Percentiles rank a stretch among this genome's conserved stretches.
Evolutionary conservation across 2,797 vertebrate species (phyloP).

Genomic region (Danio aesculapii): DNA sequence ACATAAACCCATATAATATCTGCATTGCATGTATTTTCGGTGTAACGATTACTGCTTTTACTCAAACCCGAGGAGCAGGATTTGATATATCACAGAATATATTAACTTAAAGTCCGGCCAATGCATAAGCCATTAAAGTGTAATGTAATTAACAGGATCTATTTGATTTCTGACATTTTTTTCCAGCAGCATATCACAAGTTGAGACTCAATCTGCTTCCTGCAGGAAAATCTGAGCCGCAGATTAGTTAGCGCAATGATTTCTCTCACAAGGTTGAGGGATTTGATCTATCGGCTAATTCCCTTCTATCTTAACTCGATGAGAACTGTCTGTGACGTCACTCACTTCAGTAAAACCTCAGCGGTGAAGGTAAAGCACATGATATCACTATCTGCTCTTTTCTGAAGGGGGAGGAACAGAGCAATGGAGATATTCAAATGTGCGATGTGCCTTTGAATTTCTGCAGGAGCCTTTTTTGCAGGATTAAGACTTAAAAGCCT

Average conservation of each 20-base stretch:
- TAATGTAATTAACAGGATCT: conserved; percentile 55
- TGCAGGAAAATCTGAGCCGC: conserved; percentile 67
- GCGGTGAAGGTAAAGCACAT: conserved; percentile 48
- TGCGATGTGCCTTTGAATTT: conserved; percentile 67
- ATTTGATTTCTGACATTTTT: conserved; percentile 62
- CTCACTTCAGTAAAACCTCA: conserved; percentile 41
- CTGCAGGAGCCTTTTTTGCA: conserved; percentile 56
- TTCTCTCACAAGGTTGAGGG: conserved; percentile 59
- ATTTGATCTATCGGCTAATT: conserved; percentile 71
- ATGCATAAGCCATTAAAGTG: conserved; percentile 44
- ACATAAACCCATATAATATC: conserved; percentile 5
- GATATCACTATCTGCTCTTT: conserved; percentile 52
- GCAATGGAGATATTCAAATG: conserved; percentile 62
- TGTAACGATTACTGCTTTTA: conserved; percentile 14
- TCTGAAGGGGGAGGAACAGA: conserved; percentile 37
- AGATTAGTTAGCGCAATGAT: conserved; percentile 71
- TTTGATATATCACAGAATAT: conserved; percentile 19
- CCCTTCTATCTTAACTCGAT: conserved; percentile 55
- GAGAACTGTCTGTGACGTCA: conserved; percentile 64
- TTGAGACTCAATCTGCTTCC: conserved; percentile 66
- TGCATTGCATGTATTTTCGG: background rate
- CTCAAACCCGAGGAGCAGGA: conserved; percentile 13
- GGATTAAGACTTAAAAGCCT: conserved; percentile 79
- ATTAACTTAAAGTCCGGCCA: conserved; percentile 38
- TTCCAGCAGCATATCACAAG: conserved; percentile 52